Base-by-base conservation (phyloP, 2,888 invertebrate genomes). In the Himalopsyche japonica region DNA sequence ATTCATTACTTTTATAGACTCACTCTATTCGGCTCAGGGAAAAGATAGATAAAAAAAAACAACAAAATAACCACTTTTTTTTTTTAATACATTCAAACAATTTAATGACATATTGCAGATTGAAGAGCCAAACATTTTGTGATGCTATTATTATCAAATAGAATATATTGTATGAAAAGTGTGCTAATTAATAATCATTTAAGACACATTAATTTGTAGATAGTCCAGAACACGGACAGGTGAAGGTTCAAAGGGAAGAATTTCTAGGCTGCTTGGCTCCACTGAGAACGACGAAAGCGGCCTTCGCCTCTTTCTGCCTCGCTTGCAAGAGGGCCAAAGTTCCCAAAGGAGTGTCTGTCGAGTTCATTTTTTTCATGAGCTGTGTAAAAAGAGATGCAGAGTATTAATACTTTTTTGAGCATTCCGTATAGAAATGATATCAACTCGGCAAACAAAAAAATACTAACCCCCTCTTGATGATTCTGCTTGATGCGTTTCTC, bases 301-400 rank as follows among this genome's bases (percentile, higher is more conserved):
- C 96, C 89, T 98, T 97, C 18, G 98, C 97, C 92, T 98, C 97
- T 89, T 97, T 97, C 91, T 99, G 99, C 90, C 98, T 99, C 86
- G 98, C 97, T 90, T 98, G 97, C 88, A 99, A 91, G 94, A 99
- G 95, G 89, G 96, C 97, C 83, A 99, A 93, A 1, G 99, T 99
- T 88, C 97, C 97, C 84, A 99, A 93, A 0, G 99, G 99, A 0
- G 99, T 99, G 91, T 99, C 99, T 18, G 98, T 98, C 3, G 98
- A 98, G 88, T 97, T 98, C 98, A 99, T 99, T 89, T 97, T 97
- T 91, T 97, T 98, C 98, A 99, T 97, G 88, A 98, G 91, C 95
- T 96, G 90, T 89, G 87, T 81, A 81, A 87, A 85, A 81, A 43
- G n/a, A 77, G n/a, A 18, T 27, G 12, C 34, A 37, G 20, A 77